Conservation (phyloP, 2,113 vertebrate species). For the Centropus bengalensis region DNA sequence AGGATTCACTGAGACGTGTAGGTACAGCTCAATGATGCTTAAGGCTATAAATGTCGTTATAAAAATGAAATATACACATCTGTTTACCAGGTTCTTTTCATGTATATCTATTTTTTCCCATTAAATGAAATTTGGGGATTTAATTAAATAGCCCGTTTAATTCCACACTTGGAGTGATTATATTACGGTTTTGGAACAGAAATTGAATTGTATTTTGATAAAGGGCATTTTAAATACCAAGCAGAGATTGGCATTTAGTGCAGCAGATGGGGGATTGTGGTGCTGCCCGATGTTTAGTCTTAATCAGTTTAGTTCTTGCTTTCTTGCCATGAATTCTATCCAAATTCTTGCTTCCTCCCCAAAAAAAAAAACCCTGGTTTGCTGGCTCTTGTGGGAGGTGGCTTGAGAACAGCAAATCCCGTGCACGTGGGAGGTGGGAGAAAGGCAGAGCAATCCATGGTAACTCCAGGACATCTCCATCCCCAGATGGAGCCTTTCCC, state of each 20-base stretch:
- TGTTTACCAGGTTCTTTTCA: background rate
- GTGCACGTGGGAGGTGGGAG: conserved; percentile 11
- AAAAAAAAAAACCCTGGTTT: background rate
- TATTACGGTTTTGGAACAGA: conserved; percentile 45
- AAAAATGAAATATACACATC: background rate
- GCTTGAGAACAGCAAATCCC: conserved; percentile 28
- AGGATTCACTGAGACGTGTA: background rate
- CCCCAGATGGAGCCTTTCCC: background rate
- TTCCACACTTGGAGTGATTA: conserved; percentile 11
- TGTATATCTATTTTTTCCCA: conserved; percentile 1
- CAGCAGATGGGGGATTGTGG: conserved; percentile 59
- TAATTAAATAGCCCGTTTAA: conserved; percentile 25
- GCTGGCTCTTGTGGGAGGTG: conserved; percentile 5
- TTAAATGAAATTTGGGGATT: background rate
- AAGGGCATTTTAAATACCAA: conserved; percentile 67
- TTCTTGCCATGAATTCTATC: conserved; percentile 33
- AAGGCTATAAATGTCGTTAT: background rate
- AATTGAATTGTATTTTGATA: conserved; percentile 62
- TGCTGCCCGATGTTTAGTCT: conserved; percentile 60
- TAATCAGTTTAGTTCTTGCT: conserved; percentile 61
- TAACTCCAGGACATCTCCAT: background rate
- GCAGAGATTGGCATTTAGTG: conserved; percentile 60
- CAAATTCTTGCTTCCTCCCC: background rate
- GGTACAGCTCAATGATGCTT: background rate
- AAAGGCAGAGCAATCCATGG: conserved; percentile 14